Evolutionary conservation across 2,113 vertebrate species (phyloP), one percentile per base, ranked within the genome.

Genomic region (Rhinolophus sinicus): DNA sequence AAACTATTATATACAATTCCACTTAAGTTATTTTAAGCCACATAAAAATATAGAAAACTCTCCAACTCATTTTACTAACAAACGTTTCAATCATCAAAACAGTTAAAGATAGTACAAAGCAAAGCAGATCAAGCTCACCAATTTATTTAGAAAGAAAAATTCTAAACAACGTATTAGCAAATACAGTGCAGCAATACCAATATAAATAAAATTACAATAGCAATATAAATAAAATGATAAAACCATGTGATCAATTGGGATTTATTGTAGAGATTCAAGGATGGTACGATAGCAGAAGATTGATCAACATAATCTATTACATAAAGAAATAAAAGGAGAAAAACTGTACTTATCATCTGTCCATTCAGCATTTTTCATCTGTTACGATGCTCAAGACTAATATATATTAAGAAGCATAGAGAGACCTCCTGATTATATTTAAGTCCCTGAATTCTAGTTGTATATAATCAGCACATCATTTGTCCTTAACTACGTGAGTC

Each of bases 391-490:
- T 94, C 47, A 93, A 82, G 33, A 93, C 40, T 77, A 47, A n/a
- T 62, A 70, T 44, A 33, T 44, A 70, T 77, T 81, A 82, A 60
- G 47, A 87, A 73, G n/a, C 22, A 52, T 19, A 70, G 28, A 47
- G 28, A 91, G 0, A 50, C 9, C 24, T 58, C 8, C n/a, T 82
- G 10, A 54, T 87, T 90, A 44, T 52, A 22, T 88, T 72, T 19
- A 93, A 93, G 14, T 77, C 21, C 18, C 54, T 75, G 30, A 84
- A 97, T 96, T 80, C 64, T 84, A 62, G n/a, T 47, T 84, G 50
- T 56, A 21, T 44, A 54, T 80, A 15, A 77, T 72, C 30, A 69
- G 22, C 16, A 62, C 28, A 85, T 78, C 28, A 28, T 90, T 84
- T 84, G 56, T 78, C 85, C 30, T 64, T 76, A 75, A 56, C 81